Percentiles rank a stretch among this genome's conserved stretches.
Conservation (phyloP, 2,113 vertebrate genomes). For the Thinocorus orbignyianus region DNA sequence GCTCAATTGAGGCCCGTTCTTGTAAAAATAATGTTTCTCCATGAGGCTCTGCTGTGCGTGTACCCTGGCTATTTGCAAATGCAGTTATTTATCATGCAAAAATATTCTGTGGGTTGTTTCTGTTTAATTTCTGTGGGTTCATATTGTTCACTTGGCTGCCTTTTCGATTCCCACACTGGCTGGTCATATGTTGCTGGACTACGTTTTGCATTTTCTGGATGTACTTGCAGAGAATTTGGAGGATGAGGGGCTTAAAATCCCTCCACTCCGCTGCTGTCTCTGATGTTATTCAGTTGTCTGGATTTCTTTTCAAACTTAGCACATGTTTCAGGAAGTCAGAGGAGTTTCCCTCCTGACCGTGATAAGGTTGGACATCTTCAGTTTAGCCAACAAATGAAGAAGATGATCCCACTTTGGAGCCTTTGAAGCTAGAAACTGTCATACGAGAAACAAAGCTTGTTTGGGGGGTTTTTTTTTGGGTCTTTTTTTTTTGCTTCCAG, state of each 20-base stretch:
- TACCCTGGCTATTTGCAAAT: not conserved
- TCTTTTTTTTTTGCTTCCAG: not conserved
- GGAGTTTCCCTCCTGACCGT: not conserved
- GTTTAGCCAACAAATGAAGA: not conserved
- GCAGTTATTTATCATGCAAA: constrained; percentile 15
- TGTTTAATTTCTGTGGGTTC: constrained; percentile 36
- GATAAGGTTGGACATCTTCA: not conserved
- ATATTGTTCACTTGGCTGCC: constrained; percentile 1
- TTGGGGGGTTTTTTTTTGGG: not conserved
- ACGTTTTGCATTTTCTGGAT: not conserved
- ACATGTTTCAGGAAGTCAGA: not conserved
- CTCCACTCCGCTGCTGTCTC: not conserved
- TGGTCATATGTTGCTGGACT: not conserved
- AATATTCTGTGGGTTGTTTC: constrained; percentile 24
- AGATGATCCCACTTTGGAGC: not conserved
- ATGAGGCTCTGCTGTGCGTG: not conserved
- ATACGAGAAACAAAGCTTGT: not conserved
- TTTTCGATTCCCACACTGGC: not conserved
- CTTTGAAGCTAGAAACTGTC: not conserved
- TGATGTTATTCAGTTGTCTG: not conserved
- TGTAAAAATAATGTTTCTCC: not conserved
- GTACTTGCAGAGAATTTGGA: not conserved
- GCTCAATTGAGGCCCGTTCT: not conserved
- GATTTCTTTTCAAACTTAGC: not conserved
- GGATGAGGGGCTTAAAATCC: not conserved